Conservation (phyloP, 2,888 invertebrate genomes). For the Phyllotreta striolata region DNA sequence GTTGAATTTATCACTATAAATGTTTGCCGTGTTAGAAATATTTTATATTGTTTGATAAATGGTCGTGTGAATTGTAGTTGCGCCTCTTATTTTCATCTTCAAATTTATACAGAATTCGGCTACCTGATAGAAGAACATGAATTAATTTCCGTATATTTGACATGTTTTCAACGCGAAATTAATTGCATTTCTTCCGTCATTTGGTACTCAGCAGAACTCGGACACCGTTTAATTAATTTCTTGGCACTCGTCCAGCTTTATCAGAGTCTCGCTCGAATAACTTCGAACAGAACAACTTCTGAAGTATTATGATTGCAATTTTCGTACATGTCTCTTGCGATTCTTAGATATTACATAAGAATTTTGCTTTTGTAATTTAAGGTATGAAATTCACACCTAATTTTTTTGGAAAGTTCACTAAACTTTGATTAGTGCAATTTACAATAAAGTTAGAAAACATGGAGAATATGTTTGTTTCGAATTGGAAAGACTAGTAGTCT, state of each 20-base stretch:
- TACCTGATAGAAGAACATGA: neutral
- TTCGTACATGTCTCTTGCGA: no score
- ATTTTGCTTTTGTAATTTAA: no score
- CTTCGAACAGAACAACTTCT: conserved; percentile 21
- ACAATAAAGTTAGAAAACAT: no score
- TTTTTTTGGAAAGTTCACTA: no score
- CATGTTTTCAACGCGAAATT: conserved; percentile 9
- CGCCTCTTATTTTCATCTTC: neutral
- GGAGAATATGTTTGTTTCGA: no score
- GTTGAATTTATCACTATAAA: conserved; percentile 12
- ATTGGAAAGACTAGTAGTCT: no score
- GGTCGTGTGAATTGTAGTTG: neutral
- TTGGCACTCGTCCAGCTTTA: conserved; percentile 29
- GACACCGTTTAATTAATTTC: conserved; percentile 27
- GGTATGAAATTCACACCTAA: no score
- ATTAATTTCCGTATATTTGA: conserved; percentile 4
- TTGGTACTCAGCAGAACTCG: conserved; percentile 11
- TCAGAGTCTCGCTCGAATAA: conserved; percentile 25
- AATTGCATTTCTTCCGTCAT: conserved; percentile 20
- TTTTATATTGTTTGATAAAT: conserved; percentile 1
- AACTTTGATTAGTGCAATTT: no score
- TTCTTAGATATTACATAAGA: no score
- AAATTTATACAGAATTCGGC: neutral
- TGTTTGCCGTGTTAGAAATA: conserved; percentile 4
- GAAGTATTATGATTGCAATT: neutral